Evolutionary conservation across 1,140 invertebrate genomes (phyloP).

Genomic region (Hylaeus volcanicus): DNA sequence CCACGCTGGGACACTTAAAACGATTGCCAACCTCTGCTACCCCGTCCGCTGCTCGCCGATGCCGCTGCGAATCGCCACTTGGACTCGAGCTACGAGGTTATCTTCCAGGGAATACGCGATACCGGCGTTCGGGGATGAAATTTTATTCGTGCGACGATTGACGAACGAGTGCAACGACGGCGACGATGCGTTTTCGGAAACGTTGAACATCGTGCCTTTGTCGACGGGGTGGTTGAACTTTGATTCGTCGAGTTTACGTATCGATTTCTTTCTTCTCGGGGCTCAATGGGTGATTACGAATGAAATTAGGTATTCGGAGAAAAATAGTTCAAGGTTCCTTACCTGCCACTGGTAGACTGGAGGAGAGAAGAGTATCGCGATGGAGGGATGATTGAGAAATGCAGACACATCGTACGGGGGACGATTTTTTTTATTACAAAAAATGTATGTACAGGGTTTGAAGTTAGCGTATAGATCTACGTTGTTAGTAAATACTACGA

Average conservation of each 20-base stretch:
- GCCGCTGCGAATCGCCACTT: neutral
- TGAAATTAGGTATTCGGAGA: too few relatives aligned
- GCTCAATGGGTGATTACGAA: too few relatives aligned
- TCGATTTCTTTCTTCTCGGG: neutral
- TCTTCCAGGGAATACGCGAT: neutral
- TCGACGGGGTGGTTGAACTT: too few relatives aligned
- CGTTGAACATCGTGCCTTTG: too few relatives aligned
- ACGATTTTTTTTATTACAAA: constrained; percentile 23
- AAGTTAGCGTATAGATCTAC: neutral
- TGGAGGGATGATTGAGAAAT: constrained; percentile 15
- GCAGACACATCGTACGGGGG: constrained; percentile 10
- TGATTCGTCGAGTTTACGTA: too few relatives aligned
- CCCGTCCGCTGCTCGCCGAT: neutral
- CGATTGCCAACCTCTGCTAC: constrained; percentile 46
- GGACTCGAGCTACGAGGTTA: neutral
- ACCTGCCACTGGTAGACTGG: neutral
- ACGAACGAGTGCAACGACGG: too few relatives aligned
- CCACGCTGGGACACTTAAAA: constrained; percentile 44
- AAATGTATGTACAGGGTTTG: constrained; percentile 25
- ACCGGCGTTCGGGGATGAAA: too few relatives aligned
- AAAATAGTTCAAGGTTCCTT: constrained; percentile 9
- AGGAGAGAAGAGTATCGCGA: neutral
- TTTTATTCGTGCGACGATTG: too few relatives aligned
- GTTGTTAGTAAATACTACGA: too few relatives aligned
- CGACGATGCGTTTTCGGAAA: neutral